Evolutionary conservation across 2,113 vertebrate genomes (phyloP).

Genomic region (Callithrix jacchus): DNA sequence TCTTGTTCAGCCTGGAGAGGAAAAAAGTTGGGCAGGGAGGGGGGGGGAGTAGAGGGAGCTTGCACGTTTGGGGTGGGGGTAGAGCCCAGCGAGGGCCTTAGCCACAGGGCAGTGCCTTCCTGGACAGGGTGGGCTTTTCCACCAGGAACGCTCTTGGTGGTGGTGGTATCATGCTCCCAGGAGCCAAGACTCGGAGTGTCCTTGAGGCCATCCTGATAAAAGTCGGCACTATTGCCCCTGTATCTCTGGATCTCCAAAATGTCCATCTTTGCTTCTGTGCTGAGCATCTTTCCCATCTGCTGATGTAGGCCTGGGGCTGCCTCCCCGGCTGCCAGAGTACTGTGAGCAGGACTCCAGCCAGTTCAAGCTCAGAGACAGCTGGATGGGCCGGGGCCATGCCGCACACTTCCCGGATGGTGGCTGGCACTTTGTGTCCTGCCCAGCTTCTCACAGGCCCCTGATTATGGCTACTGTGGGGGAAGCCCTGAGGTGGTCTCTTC

Average conservation of each 20-base stretch:
- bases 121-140: neutral
- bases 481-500: neutral
- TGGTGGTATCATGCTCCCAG: neutral
- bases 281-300: neutral
- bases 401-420: neutral
- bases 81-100: neutral
- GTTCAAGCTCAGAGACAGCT: neutral
- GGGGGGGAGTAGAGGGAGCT: neutral
- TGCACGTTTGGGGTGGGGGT: neutral
- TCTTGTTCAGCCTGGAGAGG: conserved; percentile 28
- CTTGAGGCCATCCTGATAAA: neutral
- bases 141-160: rapidly evolving
- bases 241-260: neutral
- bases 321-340: neutral
- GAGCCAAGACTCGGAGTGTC: neutral
- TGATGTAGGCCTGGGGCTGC: neutral
- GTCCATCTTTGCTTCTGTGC: neutral
- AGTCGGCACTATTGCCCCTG: neutral
- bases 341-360: rapidly evolving
- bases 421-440: neutral
- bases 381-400: rapidly evolving
- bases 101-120: neutral
- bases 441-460: neutral
- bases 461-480: neutral
- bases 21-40: neutral